Percentiles rank a stretch among this genome's conserved stretches.
phyloP scores from a whole-genome alignment of 2,113 vertebrate genomes.

The Mola mola region DNA sequence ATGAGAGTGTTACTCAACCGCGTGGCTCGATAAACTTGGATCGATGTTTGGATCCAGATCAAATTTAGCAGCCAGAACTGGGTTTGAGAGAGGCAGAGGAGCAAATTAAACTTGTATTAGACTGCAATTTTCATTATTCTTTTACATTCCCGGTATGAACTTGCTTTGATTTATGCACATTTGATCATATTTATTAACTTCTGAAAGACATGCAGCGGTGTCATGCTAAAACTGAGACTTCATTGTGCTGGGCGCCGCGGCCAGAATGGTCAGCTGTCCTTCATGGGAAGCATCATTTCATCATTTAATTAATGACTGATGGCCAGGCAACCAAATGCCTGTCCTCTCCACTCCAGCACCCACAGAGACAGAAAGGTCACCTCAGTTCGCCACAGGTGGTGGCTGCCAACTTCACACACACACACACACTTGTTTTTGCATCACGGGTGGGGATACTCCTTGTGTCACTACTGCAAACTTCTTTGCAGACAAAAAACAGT shows the following conservation, averaged over 20 bases:
- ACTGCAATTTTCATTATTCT: too few species aligned
- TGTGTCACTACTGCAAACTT: too few species aligned
- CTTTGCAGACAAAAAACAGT: too few species aligned
- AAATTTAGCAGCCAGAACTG: slow-evolving; percentile 7
- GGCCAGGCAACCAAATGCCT: slow-evolving; percentile 22
- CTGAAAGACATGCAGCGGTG: slow-evolving; percentile 13
- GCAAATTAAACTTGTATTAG: too few species aligned
- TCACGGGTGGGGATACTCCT: too few species aligned
- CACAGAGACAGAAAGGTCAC: slow-evolving; percentile 46
- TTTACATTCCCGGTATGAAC: background rate
- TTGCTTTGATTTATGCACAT: background rate
- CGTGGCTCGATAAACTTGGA: slow-evolving; percentile 17
- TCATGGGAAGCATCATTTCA: slow-evolving; percentile 52
- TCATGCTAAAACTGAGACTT: slow-evolving; percentile 28
- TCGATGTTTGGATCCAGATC: slow-evolving; percentile 11
- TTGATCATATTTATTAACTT: slow-evolving; percentile 11
- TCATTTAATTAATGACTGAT: slow-evolving; percentile 67
- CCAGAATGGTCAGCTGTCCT: slow-evolving; percentile 45
- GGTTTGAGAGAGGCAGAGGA: too few species aligned
- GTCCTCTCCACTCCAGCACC: slow-evolving; percentile 12
- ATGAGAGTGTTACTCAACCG: slow-evolving; percentile 9
- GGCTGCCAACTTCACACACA: slow-evolving; percentile 1
- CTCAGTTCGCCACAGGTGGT: slow-evolving; percentile 32
- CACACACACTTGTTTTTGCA: too few species aligned
- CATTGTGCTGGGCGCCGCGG: slow-evolving; percentile 34